Base-by-base conservation (phyloP, 2,888 invertebrate genomes). In the Gerris lacustris region DNA sequence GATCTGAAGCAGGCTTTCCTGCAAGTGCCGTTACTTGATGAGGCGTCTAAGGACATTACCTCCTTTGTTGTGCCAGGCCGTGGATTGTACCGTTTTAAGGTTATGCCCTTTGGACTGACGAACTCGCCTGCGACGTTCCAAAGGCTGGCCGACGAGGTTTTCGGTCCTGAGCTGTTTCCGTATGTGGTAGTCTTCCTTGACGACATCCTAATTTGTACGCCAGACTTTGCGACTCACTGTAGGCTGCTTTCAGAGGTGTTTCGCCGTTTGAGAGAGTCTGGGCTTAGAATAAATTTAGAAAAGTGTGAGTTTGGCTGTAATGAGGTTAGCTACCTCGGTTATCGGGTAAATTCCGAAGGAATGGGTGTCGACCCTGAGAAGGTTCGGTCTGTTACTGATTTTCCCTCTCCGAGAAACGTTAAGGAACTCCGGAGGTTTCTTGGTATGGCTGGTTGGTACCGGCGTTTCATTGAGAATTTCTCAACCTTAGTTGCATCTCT, bases 1-100 rank as follows among this genome's bases (percentile, higher is more conserved):
- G 70, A 70, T 68, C 63, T 70, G 44, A 63, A 63, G 11, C 43
- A 69, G 63, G 69, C 44, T 69, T 69, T 69, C 44, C 9, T 18
- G 11, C 67, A 18, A 44, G 44, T 18, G 11, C 68, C 68, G n/a
- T 62, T 68, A 9, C n/a, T 45, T n/a, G 69, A 69, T 6, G 69
- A 69, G 11, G 64, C 31, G n/a, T 44, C 44, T 45, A 63, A 17
- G 7, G 69, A 64, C 45, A 43, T 69, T 7, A 69, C 64, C 6
- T 69, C 68, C 1, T 68, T 68, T 47, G 55, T 62, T 31, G 68
- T 68, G 11, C 6, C 68, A 6, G 5, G 47, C 1, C 45, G 44
- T 0, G 64, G 69, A 2, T 45, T 69, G 15, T n/a, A n/a, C n/a
- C n/a, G n/a, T n/a, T n/a, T n/a, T n/a, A n/a, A n/a, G n/a, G n/a